phyloP scores from a whole-genome alignment of 2,888 invertebrate species.

The Drosophila greeni region DNA sequence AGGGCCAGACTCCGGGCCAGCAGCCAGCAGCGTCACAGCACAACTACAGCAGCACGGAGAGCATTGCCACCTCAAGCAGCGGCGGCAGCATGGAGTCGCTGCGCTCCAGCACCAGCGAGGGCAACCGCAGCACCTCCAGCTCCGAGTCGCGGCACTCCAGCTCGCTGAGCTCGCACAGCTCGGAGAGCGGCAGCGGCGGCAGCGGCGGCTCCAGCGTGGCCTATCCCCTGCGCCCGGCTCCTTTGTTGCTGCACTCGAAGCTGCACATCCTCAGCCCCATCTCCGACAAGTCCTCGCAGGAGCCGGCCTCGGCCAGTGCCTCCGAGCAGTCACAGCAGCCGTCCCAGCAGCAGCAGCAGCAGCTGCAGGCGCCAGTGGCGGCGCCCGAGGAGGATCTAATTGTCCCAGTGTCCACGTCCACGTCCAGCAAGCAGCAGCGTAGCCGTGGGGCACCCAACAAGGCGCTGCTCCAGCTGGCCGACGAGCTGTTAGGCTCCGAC shows the following conservation, averaged over 20 bases:
- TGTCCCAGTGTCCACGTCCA: slow-evolving; percentile 59
- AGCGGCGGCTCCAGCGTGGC: slow-evolving; percentile 81
- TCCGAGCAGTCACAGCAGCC: slow-evolving; percentile 89
- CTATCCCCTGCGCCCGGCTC: slow-evolving; percentile 84
- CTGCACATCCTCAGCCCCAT: slow-evolving; percentile 92
- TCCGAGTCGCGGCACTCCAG: slow-evolving; percentile 91
- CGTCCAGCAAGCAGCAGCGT: slow-evolving; percentile 34
- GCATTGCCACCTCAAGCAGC: slow-evolving; percentile 92
- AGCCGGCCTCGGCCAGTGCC: slow-evolving; percentile 82
- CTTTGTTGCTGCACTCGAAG: slow-evolving; percentile 86
- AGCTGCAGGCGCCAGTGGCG: slow-evolving; percentile 35
- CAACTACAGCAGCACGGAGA: slow-evolving; percentile 85
- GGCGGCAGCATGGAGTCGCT: slow-evolving; percentile 93
- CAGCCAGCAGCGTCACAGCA: slow-evolving; percentile 49
- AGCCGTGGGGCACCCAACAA: slow-evolving; percentile 83
- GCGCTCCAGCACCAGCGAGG: slow-evolving; percentile 91
- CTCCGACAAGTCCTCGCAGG: slow-evolving; percentile 93
- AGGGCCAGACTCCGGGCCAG: slow-evolving; percentile 1
- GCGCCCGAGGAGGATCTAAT: slow-evolving; percentile 38
- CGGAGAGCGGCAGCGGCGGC: slow-evolving; percentile 82
- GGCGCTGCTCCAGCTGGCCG: slow-evolving; percentile 80
- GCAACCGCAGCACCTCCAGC: slow-evolving; percentile 90
- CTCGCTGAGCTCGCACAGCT: slow-evolving; percentile 91
- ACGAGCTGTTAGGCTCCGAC: slow-evolving; percentile 91
- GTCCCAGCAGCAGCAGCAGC: slow-evolving; percentile 44